These are phyloP conservation scores for Microctenopoma stevenorrisi DNA, from an alignment of 2,797 vertebrate genomes.

Conservation along the genomic window DNA sequence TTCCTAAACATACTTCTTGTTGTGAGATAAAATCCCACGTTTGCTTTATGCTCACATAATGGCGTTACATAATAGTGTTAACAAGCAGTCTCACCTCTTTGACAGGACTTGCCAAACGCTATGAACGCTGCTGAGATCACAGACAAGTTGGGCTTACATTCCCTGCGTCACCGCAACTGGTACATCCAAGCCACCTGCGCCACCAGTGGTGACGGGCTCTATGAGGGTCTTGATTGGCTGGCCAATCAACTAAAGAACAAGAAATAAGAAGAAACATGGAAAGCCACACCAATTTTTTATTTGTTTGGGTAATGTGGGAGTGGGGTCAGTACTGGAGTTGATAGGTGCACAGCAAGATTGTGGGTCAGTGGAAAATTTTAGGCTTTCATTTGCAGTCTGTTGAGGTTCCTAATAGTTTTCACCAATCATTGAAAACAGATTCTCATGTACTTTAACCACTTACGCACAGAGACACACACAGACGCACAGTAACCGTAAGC, in stretches of 20 bases:
- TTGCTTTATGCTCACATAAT: neutral
- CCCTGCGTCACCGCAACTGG: constrained; percentile 96
- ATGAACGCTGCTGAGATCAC: constrained; percentile 98
- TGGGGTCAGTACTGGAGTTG: constrained; percentile 31
- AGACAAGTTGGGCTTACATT: constrained; percentile 96
- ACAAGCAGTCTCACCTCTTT: constrained; percentile 6
- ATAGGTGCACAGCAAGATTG: constrained; percentile 43
- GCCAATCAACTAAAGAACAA: constrained; percentile 99
- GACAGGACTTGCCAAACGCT: constrained; percentile 95
- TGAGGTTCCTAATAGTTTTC: constrained; percentile 62
- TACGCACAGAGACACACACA: constrained; percentile 37
- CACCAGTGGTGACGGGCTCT: constrained; percentile 95
- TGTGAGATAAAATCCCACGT: neutral
- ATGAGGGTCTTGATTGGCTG: constrained; percentile 97
- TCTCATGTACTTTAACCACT: constrained; percentile 30
- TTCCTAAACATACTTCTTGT: neutral
- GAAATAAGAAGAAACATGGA: constrained; percentile 84
- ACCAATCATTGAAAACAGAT: constrained; percentile 64
- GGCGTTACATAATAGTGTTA: too few relatives aligned
- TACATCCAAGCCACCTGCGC: constrained; percentile 98
- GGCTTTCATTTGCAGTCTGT: constrained; percentile 61
- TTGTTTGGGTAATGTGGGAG: constrained; percentile 43
- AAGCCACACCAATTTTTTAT: constrained; percentile 45
- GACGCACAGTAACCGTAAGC: constrained; percentile 49
- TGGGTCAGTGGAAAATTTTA: constrained; percentile 36